Percentiles rank a stretch among this genome's conserved stretches.
phyloP scores from a whole-genome alignment of 2,888 invertebrate genomes.

The Clivina fossor region DNA sequence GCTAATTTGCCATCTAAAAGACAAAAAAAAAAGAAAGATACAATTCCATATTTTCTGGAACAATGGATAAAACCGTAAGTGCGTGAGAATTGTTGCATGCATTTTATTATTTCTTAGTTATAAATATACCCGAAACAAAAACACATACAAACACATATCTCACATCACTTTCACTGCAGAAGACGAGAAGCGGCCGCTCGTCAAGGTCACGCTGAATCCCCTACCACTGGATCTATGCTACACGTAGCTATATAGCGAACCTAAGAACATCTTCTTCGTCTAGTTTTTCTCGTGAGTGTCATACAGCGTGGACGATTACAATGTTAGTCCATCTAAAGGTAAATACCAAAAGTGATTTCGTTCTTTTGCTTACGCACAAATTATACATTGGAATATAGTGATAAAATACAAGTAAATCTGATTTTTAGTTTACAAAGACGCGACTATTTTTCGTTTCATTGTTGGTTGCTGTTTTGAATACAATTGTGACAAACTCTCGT shows the following conservation, averaged over 20 bases:
- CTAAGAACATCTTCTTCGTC: slow-evolving; percentile 14
- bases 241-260: slow-evolving; percentile 37
- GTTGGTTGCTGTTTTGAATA: too few relatives aligned
- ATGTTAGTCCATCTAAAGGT: slow-evolving; percentile 23
- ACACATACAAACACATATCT: background rate
- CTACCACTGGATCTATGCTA: slow-evolving; percentile 41
- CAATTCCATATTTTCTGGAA: slow-evolving; percentile 4
- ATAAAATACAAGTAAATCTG: too few relatives aligned
- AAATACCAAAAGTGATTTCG: too few relatives aligned
- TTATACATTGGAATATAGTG: too few relatives aligned
- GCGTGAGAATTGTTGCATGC: slow-evolving; percentile 17
- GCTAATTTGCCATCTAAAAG: too few relatives aligned
- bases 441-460: too few relatives aligned
- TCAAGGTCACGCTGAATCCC: slow-evolving; percentile 38
- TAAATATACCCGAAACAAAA: background rate
- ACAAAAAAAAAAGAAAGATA: slow-evolving; percentile 1
- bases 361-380: too few relatives aligned
- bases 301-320: background rate
- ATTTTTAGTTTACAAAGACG: too few relatives aligned
- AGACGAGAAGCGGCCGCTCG: slow-evolving; percentile 5
- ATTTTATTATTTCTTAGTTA: background rate
- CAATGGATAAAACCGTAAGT: background rate
- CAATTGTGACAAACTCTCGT: too few relatives aligned
- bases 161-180: slow-evolving; percentile 23
- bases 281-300: slow-evolving; percentile 6